Base-by-base conservation (phyloP, 2,797 vertebrate genomes). In the Diglossa cyanea region DNA sequence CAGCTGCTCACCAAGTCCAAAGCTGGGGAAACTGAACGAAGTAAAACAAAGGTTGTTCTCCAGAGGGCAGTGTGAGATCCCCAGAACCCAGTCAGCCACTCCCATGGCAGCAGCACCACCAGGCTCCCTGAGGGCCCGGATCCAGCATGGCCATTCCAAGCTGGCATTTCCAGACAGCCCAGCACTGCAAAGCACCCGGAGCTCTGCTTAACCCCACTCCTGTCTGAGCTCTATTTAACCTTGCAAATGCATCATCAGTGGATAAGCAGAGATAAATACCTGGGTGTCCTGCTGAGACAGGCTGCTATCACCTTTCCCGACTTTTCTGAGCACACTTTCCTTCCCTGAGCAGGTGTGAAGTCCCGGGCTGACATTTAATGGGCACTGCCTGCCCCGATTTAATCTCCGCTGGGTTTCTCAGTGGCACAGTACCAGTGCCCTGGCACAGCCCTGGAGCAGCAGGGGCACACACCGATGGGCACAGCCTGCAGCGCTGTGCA, bases 201-300 rank as follows among this genome's bases (percentile, higher is more conserved):
- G 84, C 86, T 85, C 78, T 40, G 11, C 40, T 81, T n/a, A 87
- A 72, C 66, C 25, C 67, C 60, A 16, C 67, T 40, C 31, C 8
- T 77, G 72, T 28, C 89, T 67, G 24, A 86, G 66, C 70, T 89
- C 67, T 45, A 6, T 60, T 93, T 91, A 92, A 85, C 77, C 72
- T 86, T 58, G 54, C 62, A 91, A 90, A 86, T 17, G 65, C 75
- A 93, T 61, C 85, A 35, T 17, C 48, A 54, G 82, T 11, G 89
- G 91, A 86, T 95, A 90, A 96, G 50, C 68, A 15, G 75, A 79
- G 75, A 81, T 70, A 93, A 93, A 88, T 10, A 50, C 76, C 17
- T 14, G 42, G 25, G 40, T 9, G 53, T 33, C 82, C 82, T 48
- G 55, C 89, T 40, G 74, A 28, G 70, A 58, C 30, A 91, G 60